Evolutionary conservation across 2,888 invertebrate species (phyloP), one percentile per base, ranked within the genome.

Genomic region (Leucophora obtusa): DNA sequence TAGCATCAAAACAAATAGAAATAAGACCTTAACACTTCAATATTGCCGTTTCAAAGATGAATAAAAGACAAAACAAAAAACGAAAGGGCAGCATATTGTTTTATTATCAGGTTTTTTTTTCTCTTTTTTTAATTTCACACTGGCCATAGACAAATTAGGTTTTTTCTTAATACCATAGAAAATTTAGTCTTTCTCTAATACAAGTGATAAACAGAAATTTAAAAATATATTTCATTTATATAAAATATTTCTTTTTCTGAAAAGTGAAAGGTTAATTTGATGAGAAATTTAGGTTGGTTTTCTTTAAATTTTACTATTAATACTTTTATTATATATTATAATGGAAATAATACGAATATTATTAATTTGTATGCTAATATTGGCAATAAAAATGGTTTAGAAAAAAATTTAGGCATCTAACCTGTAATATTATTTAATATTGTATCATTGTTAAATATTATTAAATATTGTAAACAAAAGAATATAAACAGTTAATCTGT

Each of bases 61-160:
- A 35, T 35, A 8, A 5, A 28, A 28, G 28, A 28, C 38, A 38
- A 2, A 43, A n/a, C 5, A 1, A 47, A 47, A 47, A 47, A 47
- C 2, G 43, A 47, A 47, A 47, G 43, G 43, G 43, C 43, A 1
- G 43, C 5, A 14, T n/a, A 1, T 11, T 38, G 2, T 38, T 47
- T 47, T n/a, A 47, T 47, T 47, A 47, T 6, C 43, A n/a, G 14
- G 9, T 43, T 14, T 47, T 47, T 43, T 14, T 47, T 47, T 47
- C n/a, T 47, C 10, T 47, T 47, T n/a, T 47, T 24, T 21, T 24
- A 24, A 54, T 54, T 54, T 54, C 24, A 54, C 54, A 24, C 54
- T 54, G 54, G 14, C 54, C 54, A 24, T 54, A 54, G 9, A 24
- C 24, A 53, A 14, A 51, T 17, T 15, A 51, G 2, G 21, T 53